Percentiles rank a stretch among this genome's conserved stretches.
phyloP scores from a whole-genome alignment of 2,888 invertebrate genomes.

The Arge pagana region DNA sequence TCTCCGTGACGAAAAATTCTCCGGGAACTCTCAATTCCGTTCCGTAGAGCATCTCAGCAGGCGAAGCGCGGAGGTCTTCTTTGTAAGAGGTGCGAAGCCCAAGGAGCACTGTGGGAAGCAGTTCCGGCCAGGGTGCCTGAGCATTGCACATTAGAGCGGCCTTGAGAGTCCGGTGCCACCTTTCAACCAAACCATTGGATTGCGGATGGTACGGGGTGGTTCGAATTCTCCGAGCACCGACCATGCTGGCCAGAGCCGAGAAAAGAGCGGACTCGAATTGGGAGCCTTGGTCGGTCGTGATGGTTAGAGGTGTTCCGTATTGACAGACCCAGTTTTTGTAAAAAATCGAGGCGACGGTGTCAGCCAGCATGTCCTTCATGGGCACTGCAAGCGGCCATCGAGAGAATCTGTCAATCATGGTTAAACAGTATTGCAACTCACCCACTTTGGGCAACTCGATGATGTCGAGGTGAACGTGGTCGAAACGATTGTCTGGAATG shows the following conservation, averaged over 20 bases:
- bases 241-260: constrained; percentile 27
- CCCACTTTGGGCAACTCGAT: constrained; percentile 41
- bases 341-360: constrained; percentile 27
- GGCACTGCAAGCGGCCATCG: constrained; percentile 39
- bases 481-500: constrained; percentile 38
- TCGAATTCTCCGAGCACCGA: constrained; percentile 22
- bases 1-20: constrained; percentile 22
- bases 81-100: constrained; percentile 28
- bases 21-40: constrained; percentile 30
- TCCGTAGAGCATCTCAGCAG: constrained; percentile 34
- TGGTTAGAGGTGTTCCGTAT: constrained; percentile 29
- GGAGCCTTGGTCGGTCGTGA: constrained; percentile 46
- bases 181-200: constrained; percentile 38
- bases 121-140: constrained; percentile 27
- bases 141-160: constrained; percentile 32
- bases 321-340: constrained; percentile 30
- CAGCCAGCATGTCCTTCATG: constrained; percentile 26
- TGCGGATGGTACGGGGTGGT: constrained; percentile 34
- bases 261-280: constrained; percentile 51
- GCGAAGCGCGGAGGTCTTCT: constrained; percentile 26
- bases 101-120: constrained; percentile 33
- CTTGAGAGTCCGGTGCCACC: constrained; percentile 38
- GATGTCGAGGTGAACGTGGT: constrained; percentile 47
- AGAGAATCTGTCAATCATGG: constrained; percentile 42
- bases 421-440: constrained; percentile 46